Conservation (phyloP, 2,113 vertebrate species). For the Hiodon alosoides region DNA sequence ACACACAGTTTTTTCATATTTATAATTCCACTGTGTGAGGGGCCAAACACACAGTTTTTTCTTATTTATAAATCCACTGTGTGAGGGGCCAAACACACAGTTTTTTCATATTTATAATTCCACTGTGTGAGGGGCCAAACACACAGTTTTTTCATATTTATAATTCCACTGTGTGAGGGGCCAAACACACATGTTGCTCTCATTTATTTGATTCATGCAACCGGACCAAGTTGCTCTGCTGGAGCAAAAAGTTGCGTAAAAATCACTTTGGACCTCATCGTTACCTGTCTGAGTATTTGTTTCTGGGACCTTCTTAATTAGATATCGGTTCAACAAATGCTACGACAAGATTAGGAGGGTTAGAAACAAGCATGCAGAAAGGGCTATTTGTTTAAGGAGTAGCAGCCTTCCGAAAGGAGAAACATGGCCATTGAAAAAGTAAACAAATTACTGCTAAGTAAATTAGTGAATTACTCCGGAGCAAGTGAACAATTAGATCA, state of each 20-base stretch:
- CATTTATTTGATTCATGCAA: no score
- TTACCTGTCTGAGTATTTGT: neutral
- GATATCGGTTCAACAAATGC: neutral
- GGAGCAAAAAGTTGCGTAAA: no score
- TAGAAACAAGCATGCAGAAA: no score
- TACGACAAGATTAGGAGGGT: no score
- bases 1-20: no score
- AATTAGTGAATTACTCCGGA: neutral
- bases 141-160: no score
- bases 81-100: no score
- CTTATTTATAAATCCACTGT: no score
- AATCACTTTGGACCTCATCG: no score
- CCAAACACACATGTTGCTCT: neutral
- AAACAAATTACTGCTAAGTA: constrained; percentile 8
- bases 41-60: neutral
- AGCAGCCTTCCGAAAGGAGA: neutral
- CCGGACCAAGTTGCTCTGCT: no score
- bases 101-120: constrained; percentile 1
- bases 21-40: neutral
- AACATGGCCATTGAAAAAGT: neutral
- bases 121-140: no score
- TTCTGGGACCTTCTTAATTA: neutral
- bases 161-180: neutral
- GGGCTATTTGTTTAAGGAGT: no score
- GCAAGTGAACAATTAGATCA: neutral